Evolutionary conservation across 37 sponge, comb jelly and placozoan species (phyloP).

Genomic region (Aphrocallistes beatrix): DNA sequence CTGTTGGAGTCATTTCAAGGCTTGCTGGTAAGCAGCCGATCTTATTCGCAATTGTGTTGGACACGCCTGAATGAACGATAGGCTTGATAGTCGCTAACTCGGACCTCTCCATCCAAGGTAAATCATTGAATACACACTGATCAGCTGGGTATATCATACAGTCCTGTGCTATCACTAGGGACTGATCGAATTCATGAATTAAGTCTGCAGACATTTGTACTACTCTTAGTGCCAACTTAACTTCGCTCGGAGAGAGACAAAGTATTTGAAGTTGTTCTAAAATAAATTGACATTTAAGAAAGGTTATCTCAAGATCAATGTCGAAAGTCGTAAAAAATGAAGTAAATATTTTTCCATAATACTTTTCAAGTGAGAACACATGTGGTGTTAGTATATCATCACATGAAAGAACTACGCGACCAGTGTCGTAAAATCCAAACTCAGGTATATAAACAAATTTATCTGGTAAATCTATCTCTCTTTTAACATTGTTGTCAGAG

Average conservation of each 20-base stretch:
- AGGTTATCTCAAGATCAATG: background rate
- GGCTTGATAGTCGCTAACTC: background rate
- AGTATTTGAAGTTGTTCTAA: background rate
- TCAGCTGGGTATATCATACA: background rate
- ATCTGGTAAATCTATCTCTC: background rate
- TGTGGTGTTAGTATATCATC: background rate
- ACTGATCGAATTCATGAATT: no score
- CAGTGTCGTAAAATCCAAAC: background rate
- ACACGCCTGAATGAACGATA: background rate
- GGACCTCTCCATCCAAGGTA: background rate
- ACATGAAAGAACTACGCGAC: background rate
- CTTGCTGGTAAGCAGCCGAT: background rate
- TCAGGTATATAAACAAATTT: background rate
- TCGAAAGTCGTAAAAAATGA: background rate
- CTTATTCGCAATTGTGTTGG: background rate
- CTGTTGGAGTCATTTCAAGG: background rate
- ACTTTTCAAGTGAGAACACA: background rate
- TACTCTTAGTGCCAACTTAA: background rate
- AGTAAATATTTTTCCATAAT: background rate
- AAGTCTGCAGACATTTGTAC: background rate
- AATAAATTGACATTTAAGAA: background rate
- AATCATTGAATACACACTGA: background rate
- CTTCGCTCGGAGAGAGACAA: background rate
- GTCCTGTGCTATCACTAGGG: no score
- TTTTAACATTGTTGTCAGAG: background rate